Evolutionary conservation across 2,797 vertebrate genomes (phyloP).

Genomic region (Poecile montanus): DNA sequence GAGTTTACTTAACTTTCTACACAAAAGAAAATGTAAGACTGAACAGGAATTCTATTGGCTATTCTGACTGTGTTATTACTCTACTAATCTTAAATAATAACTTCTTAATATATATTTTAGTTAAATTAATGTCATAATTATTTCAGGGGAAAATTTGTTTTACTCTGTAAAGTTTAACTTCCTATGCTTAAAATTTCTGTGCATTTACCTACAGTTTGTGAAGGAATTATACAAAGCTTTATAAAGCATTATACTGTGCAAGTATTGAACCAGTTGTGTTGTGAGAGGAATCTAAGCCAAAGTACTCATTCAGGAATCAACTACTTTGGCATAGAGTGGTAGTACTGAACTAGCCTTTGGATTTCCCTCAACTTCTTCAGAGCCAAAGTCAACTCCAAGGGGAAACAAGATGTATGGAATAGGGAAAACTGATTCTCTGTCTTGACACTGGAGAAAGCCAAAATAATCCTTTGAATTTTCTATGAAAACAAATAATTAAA

Average conservation of each 20-base stretch:
- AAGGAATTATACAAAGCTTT: not conserved
- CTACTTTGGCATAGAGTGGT: not conserved
- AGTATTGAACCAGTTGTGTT: not conserved
- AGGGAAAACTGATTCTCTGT: not conserved
- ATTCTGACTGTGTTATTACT: not conserved
- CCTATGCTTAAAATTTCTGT: not conserved
- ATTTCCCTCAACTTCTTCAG: not conserved
- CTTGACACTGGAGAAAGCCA: not conserved
- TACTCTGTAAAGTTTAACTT: not conserved
- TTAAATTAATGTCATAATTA: not conserved
- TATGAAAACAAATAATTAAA: not conserved
- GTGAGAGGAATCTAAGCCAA: not conserved
- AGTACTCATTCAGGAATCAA: not conserved
- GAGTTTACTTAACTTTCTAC: not conserved
- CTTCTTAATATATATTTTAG: not conserved
- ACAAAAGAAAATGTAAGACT: not conserved
- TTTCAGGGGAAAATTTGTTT: not conserved
- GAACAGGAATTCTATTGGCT: not conserved
- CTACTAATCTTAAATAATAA: not conserved
- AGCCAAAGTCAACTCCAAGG: not conserved
- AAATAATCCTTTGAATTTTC: not conserved
- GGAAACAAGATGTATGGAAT: not conserved
- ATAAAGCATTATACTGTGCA: not conserved
- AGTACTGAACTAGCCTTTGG: not conserved
- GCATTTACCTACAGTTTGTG: not conserved